Base-by-base conservation (phyloP, 2,797 vertebrate genomes). In the Cheirogaleus major region DNA sequence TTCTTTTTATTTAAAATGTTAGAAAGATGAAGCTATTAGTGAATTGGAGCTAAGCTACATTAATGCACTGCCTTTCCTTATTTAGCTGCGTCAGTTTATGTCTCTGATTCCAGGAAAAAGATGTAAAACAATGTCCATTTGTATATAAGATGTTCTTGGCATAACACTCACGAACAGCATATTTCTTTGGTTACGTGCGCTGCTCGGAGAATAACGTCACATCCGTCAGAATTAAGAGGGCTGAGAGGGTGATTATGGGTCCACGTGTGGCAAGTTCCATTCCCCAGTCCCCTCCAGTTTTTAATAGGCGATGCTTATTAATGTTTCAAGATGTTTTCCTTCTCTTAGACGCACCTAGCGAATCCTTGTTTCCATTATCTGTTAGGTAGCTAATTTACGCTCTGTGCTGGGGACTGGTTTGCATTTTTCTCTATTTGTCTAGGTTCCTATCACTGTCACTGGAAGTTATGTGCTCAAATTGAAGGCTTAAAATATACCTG, bases 1-100 rank as follows among this genome's bases (percentile, higher is more conserved):
- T 80, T 92, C 90, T 85, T 91, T 84, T 25, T 57, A 48, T 45
- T 95, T 94, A 82, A 92, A 82, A 35, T 35, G 43, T 70, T 14
- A 73, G 67, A 41, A 80, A 55, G 52, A 50, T 20, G 48, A 72
- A 45, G 38, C 15, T 38, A 18, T 65, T n/a, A 18, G 50, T 23
- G 75, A 83, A 88, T 7, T 73, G 73, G 41, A 67, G 59, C 17
- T 73, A 65, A 85, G n/a, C 41, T 15, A 48, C 76, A 92, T 81
- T 15, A 22, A 76, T 3, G 6, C 10, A 20, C 23, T 48, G 1
- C 20, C n/a, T 83, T 84, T 43, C 38, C 67, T 17, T 76, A 27
- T 84, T 76, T 89, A 86, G 52, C 63, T 63, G 12, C 41, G 52
- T 73, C 76, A 65, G 23, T 90, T 55, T 73, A 61, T 80, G 32